A percentile compares a stretch with the other conserved stretches of the same genome.
Conservation (phyloP, 2,888 invertebrate species). For the Oithona nana region DNA sequence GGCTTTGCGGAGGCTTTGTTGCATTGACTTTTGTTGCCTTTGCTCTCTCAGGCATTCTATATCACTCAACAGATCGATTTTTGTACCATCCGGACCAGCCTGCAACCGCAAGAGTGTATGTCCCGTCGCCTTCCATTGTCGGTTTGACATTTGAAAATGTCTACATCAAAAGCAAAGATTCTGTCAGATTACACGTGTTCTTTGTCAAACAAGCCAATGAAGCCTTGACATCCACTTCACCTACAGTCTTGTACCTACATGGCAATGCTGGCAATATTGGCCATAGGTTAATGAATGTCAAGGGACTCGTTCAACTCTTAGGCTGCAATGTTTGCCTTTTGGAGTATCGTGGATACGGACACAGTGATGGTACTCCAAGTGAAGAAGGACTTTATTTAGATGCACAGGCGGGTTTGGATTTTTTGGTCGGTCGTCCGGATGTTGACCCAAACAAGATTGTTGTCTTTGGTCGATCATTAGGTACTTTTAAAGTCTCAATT, state of each 20-base stretch:
- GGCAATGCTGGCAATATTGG: slow-evolving; percentile 96
- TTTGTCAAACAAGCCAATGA: slow-evolving; percentile 49
- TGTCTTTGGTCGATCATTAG: slow-evolving; percentile 71
- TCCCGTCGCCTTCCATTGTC: slow-evolving; percentile 65
- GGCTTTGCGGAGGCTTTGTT: slow-evolving; percentile 57
- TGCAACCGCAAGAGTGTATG: slow-evolving; percentile 64
- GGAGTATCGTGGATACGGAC: slow-evolving; percentile 88
- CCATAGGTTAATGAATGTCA: slow-evolving; percentile 70
- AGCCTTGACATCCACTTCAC: slow-evolving; percentile 29
- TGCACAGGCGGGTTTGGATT: slow-evolving; percentile 68
- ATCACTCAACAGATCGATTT: slow-evolving; percentile 64
- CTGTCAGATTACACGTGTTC: slow-evolving; percentile 56
- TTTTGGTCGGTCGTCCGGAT: slow-evolving; percentile 56
- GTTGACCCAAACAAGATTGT: slow-evolving; percentile 66
- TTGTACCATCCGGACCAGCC: slow-evolving; percentile 79
- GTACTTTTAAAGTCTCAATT: too few species aligned
- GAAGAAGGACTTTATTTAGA: slow-evolving; percentile 72
- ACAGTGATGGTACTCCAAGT: slow-evolving; percentile 64
- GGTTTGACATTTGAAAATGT: slow-evolving; percentile 70
- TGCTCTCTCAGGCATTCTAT: slow-evolving; percentile 49
- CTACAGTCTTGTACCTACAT: slow-evolving; percentile 76
- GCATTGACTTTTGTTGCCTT: slow-evolving; percentile 47
- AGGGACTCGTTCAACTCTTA: slow-evolving; percentile 57
- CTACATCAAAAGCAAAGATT: slow-evolving; percentile 52
- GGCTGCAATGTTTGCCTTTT: slow-evolving; percentile 71